Conservation (phyloP, 2,113 vertebrate genomes). For the Aspidoscelis tigris region DNA sequence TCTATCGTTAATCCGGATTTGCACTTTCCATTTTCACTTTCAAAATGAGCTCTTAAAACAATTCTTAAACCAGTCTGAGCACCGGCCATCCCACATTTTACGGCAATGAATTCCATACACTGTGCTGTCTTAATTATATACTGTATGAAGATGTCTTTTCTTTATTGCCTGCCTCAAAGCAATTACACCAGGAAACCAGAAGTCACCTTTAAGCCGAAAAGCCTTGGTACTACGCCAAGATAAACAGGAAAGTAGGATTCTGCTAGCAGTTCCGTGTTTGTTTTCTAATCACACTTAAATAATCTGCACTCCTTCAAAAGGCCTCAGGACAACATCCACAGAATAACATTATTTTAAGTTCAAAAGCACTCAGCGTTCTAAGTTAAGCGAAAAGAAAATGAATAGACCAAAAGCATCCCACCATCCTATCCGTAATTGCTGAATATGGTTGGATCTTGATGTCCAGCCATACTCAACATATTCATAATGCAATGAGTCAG, state of each 20-base stretch:
- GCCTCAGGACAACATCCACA: not conserved
- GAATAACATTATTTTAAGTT: not conserved
- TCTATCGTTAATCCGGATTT: no score
- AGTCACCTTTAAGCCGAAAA: conserved; percentile 2
- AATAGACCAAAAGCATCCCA: not conserved
- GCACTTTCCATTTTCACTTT: no score
- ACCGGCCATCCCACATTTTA: not conserved
- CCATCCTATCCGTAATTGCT: not conserved
- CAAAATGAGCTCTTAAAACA: no score
- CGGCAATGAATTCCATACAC: not conserved
- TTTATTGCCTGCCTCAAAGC: not conserved
- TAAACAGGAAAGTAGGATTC: not conserved
- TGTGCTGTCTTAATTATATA: not conserved
- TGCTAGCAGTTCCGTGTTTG: not conserved
- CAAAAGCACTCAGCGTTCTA: not conserved
- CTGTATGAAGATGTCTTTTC: not conserved
- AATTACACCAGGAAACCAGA: not conserved
- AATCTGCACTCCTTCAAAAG: conserved; percentile 2
- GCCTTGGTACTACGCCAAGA: not conserved
- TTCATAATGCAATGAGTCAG: no score
- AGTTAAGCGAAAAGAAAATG: no score
- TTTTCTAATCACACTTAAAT: not conserved
- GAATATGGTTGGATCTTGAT: no score
- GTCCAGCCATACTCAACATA: no score
- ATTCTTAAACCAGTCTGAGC: not conserved